phyloP scores from a whole-genome alignment of 2,888 invertebrate species.

The Leucophenga montana region DNA sequence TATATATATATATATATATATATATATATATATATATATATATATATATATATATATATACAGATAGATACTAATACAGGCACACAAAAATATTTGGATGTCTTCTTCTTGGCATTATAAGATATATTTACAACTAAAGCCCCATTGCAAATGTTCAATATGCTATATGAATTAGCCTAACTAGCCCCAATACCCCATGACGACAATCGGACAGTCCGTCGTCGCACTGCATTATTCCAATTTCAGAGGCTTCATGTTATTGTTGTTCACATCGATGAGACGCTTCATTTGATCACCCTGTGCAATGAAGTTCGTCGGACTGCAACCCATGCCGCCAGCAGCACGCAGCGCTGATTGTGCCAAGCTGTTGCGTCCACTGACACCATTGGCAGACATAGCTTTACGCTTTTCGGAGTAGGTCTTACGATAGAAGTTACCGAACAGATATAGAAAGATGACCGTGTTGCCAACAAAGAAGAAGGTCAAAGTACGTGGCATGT shows the following conservation, averaged over 20 bases:
- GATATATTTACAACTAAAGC: slow-evolving; percentile 52
- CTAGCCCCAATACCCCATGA: slow-evolving; percentile 36
- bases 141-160: slow-evolving; percentile 30
- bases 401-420: slow-evolving; percentile 73
- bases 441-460: slow-evolving; percentile 76
- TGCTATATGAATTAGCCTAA: slow-evolving; percentile 36
- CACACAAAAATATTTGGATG: slow-evolving; percentile 56
- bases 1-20: too few species aligned
- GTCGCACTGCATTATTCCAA: slow-evolving; percentile 52
- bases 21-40: too few species aligned
- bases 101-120: slow-evolving; percentile 48
- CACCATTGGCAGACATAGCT: slow-evolving; percentile 43
- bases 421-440: slow-evolving; percentile 77
- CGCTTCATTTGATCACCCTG: slow-evolving; percentile 66
- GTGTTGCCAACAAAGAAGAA: slow-evolving; percentile 76
- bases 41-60: neutral
- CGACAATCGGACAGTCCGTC: neutral
- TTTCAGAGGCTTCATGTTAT: slow-evolving; percentile 61
- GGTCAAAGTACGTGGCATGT: slow-evolving; percentile 75
- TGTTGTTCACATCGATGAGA: slow-evolving; percentile 69
- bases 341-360: slow-evolving; percentile 61
- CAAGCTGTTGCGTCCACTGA: slow-evolving; percentile 45
- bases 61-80: slow-evolving; percentile 27
- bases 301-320: slow-evolving; percentile 58
- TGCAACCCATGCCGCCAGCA: slow-evolving; percentile 68